A percentile compares a stretch with the other conserved stretches of the same genome.
These are phyloP conservation scores for Bovichtus variegatus DNA, from an alignment of 2,797 vertebrate species.

Conservation along the genomic window DNA sequence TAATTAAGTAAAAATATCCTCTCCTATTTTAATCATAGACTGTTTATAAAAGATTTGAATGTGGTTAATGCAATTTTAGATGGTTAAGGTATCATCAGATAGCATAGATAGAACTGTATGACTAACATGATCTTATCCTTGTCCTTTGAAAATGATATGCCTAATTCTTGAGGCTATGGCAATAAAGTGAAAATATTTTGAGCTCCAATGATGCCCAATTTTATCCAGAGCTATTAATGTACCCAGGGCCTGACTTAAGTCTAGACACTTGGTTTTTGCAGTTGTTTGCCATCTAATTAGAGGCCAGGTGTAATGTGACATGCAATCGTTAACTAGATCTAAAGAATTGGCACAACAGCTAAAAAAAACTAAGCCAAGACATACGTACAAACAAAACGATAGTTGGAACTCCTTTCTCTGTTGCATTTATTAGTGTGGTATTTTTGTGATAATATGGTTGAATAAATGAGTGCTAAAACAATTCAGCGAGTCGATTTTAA, in stretches of 20 bases:
- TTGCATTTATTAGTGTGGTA: background rate
- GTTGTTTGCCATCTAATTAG: constrained; percentile 61
- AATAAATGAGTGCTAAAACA: background rate
- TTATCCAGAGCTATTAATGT: constrained; percentile 32
- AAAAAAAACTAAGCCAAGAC: background rate
- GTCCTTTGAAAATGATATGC: background rate
- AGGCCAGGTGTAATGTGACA: constrained; percentile 48
- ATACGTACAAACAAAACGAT: background rate
- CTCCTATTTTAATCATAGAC: too few species aligned
- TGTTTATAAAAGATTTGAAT: too few species aligned
- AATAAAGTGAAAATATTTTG: background rate
- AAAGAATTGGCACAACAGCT: constrained; percentile 11
- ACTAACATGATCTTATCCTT: background rate
- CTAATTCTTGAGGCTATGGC: background rate
- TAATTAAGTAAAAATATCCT: background rate
- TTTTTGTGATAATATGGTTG: background rate
- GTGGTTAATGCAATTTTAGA: background rate
- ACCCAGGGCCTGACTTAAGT: constrained; percentile 28
- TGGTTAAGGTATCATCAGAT: background rate
- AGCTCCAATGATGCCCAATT: background rate
- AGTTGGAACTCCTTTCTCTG: background rate
- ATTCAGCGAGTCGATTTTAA: background rate
- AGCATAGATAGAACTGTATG: background rate
- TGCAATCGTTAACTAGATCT: background rate
- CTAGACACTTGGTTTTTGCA: constrained; percentile 41